A percentile compares a stretch with the other conserved stretches of the same genome.
Evolutionary conservation across 2,113 vertebrate genomes (phyloP).

Genomic region (Herpetotheres cachinnans): DNA sequence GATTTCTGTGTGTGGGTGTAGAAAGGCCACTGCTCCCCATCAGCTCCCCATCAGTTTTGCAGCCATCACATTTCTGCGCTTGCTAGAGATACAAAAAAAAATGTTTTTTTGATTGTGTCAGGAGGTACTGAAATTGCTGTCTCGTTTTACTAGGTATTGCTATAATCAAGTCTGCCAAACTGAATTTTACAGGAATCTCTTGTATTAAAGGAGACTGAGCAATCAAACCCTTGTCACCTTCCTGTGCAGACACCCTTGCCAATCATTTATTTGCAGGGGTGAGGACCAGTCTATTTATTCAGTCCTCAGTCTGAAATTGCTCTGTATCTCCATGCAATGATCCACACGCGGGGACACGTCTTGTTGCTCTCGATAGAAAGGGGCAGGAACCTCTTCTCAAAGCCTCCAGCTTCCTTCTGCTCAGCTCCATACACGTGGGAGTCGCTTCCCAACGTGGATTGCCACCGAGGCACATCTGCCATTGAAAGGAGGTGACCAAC

Average conservation of each 20-base stretch:
- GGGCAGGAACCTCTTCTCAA: not conserved
- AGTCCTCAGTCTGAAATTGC: not conserved
- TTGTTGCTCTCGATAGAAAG: not conserved
- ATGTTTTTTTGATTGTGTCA: not conserved
- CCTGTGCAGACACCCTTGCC: not conserved
- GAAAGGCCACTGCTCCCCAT: not conserved
- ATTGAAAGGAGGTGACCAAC: not conserved
- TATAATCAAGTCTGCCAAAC: not conserved
- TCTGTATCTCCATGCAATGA: not conserved
- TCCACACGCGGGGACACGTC: not conserved
- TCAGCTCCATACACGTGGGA: not conserved
- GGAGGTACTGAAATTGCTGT: not conserved
- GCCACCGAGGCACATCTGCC: not conserved
- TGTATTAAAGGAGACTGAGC: not conserved
- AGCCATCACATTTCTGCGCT: not conserved
- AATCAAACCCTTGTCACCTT: not conserved
- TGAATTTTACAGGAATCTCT: not conserved
- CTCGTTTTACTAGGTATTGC: not conserved
- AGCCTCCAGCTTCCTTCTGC: slow-evolving; percentile 15
- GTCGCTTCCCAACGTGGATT: not conserved
- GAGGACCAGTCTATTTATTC: not conserved
- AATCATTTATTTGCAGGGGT: not conserved
- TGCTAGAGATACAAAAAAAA: not conserved
- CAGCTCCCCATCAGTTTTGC: not conserved
- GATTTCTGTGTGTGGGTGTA: not conserved